A percentile compares a stretch with the other conserved stretches of the same genome.
These are phyloP conservation scores for Palythoa grandiflora DNA, from an alignment of 92 coral and sea anemone species.

Conservation along the genomic window DNA sequence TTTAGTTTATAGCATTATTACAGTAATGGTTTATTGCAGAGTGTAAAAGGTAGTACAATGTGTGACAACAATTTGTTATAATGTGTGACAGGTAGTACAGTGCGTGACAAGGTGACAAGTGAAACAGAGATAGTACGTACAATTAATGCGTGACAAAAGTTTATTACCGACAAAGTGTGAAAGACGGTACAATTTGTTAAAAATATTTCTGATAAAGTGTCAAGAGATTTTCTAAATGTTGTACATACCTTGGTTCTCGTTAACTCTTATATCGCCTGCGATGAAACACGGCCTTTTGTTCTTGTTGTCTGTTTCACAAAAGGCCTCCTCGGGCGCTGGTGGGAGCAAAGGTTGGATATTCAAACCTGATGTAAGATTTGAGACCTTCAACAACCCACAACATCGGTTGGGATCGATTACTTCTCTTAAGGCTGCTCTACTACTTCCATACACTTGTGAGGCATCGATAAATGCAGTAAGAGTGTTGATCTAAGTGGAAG, in stretches of 20 bases:
- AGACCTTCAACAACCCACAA: conserved; percentile 33
- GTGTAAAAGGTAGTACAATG: not conserved
- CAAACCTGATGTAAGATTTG: not conserved
- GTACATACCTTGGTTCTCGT: conserved; percentile 64
- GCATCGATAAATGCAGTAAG: conserved; percentile 74
- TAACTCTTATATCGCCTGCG: conserved; percentile 72
- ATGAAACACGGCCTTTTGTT: conserved; percentile 47
- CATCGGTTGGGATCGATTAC: conserved; percentile 46
- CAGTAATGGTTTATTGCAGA: not conserved
- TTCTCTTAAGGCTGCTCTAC: not conserved
- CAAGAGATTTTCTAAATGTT: not conserved
- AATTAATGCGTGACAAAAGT: too few relatives aligned
- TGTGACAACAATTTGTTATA: not conserved
- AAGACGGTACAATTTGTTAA: not conserved
- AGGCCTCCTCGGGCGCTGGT: not conserved
- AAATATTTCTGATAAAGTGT: not conserved
- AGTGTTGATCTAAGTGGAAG: conserved; percentile 8
- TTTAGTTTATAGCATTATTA: not conserved
- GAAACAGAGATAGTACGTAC: too few relatives aligned
- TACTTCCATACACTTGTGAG: conserved; percentile 74
- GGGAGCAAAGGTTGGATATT: conserved; percentile 47
- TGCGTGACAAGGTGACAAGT: not conserved
- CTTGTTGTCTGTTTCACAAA: conserved; percentile 13
- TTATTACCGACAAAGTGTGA: not conserved
- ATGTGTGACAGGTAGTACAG: not conserved